phyloP scores from a whole-genome alignment of 2,113 vertebrate genomes.

The Barbus barbus region DNA sequence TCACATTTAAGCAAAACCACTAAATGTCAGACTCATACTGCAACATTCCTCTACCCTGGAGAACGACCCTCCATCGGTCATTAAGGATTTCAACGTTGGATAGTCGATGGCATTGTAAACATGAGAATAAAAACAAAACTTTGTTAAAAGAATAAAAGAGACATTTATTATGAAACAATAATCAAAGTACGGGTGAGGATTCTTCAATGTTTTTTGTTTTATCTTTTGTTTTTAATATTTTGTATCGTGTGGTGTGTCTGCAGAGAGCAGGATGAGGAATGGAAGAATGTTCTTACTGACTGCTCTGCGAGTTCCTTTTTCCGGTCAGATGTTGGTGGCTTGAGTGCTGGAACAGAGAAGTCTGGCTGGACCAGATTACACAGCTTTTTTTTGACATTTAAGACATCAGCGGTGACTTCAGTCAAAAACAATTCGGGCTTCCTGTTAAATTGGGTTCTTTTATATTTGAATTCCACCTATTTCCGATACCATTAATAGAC shows the following conservation, averaged over 20 bases:
- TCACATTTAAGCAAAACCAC: slow-evolving; percentile 60
- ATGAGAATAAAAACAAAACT: slow-evolving; percentile 39
- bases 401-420: not conserved
- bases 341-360: slow-evolving; percentile 55
- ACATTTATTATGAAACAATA: slow-evolving; percentile 65
- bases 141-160: slow-evolving; percentile 56
- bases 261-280: slow-evolving; percentile 57
- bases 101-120: slow-evolving; percentile 57
- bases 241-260: slow-evolving; percentile 68
- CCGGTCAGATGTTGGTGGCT: slow-evolving; percentile 53
- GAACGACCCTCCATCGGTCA: slow-evolving; percentile 58
- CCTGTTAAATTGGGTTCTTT: slow-evolving; percentile 11
- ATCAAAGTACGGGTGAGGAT: slow-evolving; percentile 69
- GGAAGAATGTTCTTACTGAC: slow-evolving; percentile 50
- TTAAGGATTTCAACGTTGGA: slow-evolving; percentile 61
- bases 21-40: slow-evolving; percentile 67
- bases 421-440: slow-evolving; percentile 34
- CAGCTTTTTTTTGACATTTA: not conserved
- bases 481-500: not conserved
- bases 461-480: not conserved
- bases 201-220: slow-evolving; percentile 69
- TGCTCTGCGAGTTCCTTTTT: slow-evolving; percentile 63
- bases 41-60: slow-evolving; percentile 73
- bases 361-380: slow-evolving; percentile 62
- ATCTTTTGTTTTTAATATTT: slow-evolving; percentile 69